Evolutionary conservation across 2,797 vertebrate genomes (phyloP), one percentile per base, ranked within the genome.

Genomic region (Gymnoscopelus braueri): DNA sequence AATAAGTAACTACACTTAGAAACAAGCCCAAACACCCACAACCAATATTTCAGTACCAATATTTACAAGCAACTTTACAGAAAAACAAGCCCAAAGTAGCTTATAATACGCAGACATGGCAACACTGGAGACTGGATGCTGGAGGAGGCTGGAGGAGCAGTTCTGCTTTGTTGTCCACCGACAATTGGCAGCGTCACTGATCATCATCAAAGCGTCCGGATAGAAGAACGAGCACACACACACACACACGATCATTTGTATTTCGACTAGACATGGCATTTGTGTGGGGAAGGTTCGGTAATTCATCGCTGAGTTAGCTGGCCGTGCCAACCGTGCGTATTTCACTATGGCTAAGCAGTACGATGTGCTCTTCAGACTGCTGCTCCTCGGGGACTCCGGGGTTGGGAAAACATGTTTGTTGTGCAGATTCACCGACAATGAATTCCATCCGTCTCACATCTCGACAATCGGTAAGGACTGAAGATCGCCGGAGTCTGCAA

Each of bases 401-500:
- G 97, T 99, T 81, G 97, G 97, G 72, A 98, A 98, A 94, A 98
- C 97, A 89, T 99, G 97, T 88, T 93, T 99, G 87, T 93, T 98
- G 63, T 98, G 97, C 94, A 95, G 96, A 92, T 98, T 98, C 93
- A 98, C 97, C 80, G 97, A 99, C 95, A 98, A 98, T 93, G 96
- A 97, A 90, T 99, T 99, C 85, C 97, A 99, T 89, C 94, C 97
- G 62, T 96, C 97, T 77, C 97, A 98, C 90, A 99, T 99, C 92
- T 98, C 97, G 85, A 99, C 97, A 79, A 98, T 98, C 90, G 97
- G 97, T 97, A 95, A 96, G 95, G 82, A 63, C 74, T 19, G 19
- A 44, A 44, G 81, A 58, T 62, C 32, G 14, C 32, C 47, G 35
- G 23, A 47, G 24, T 11, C 64, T 57, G 58, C 69, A 19, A 58